Evolutionary conservation across 1,140 invertebrate species (phyloP).

Genomic region (Macrostomum lignano): DNA sequence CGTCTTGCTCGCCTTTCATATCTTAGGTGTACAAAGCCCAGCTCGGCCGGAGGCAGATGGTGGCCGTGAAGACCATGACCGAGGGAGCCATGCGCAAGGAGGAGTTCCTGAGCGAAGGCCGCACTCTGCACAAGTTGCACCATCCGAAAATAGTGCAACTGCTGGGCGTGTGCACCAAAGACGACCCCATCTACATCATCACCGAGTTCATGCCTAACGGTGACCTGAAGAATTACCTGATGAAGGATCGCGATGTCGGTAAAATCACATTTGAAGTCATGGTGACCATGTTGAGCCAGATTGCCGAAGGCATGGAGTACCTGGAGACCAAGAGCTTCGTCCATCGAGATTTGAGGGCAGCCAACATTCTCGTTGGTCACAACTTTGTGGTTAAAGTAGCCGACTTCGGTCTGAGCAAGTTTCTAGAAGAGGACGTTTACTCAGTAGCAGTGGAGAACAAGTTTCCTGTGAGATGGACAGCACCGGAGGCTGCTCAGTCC

Average conservation of each 20-base stretch:
- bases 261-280: not conserved
- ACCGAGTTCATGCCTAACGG: constrained; percentile 96
- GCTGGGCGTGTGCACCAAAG: constrained; percentile 85
- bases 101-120: constrained; percentile 88
- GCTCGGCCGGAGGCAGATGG: not conserved
- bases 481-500: too few relatives aligned
- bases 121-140: constrained; percentile 86
- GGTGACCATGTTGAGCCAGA: constrained; percentile 30
- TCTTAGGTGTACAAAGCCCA: too few relatives aligned
- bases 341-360: constrained; percentile 70
- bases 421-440: constrained; percentile 76
- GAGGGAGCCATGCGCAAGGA: constrained; percentile 67
- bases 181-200: constrained; percentile 95
- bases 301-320: constrained; percentile 81
- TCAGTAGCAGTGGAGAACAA: constrained; percentile 75
- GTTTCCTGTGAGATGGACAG: constrained; percentile 91
- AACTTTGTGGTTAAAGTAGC: constrained; percentile 57
- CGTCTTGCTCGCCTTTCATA: too few relatives aligned
- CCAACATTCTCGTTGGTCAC: constrained; percentile 77
- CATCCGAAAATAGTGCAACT: constrained; percentile 87
- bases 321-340: constrained; percentile 70
- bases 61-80: constrained; percentile 70
- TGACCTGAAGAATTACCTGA: constrained; percentile 32
- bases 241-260: not conserved
- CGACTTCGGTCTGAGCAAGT: constrained; percentile 68